These are phyloP conservation scores for Amblyjoppa proteus DNA, from an alignment of 2,888 invertebrate genomes.

Conservation along the genomic window DNA sequence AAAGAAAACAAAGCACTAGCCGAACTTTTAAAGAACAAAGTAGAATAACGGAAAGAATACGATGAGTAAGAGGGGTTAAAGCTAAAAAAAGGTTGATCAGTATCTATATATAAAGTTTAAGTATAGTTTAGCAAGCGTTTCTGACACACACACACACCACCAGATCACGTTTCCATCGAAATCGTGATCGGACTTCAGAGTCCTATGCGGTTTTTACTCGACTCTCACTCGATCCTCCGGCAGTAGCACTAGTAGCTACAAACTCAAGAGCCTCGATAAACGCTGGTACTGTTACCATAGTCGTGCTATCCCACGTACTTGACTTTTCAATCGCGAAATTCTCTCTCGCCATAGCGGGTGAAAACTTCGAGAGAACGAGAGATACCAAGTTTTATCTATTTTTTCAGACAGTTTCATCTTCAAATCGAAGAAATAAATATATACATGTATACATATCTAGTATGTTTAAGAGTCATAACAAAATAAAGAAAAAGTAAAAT, in stretches of 20 bases:
- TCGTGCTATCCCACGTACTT: conserved; percentile 32
- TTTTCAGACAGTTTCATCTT: too few species aligned
- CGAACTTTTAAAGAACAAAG: background rate
- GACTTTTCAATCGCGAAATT: conserved; percentile 63
- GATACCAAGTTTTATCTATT: too few species aligned
- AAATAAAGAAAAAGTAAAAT: too few species aligned
- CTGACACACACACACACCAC: conserved; percentile 29
- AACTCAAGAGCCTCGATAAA: background rate
- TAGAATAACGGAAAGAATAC: background rate
- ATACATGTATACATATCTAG: too few species aligned
- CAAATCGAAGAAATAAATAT: too few species aligned
- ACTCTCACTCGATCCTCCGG: conserved; percentile 7
- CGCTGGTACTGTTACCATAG: background rate
- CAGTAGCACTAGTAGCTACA: background rate
- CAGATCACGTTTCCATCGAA: conserved; percentile 63
- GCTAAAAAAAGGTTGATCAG: background rate
- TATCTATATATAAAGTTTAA: conserved; percentile 41
- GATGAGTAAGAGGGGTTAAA: background rate
- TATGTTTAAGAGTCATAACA: too few species aligned
- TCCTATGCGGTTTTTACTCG: conserved; percentile 49
- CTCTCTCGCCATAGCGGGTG: conserved; percentile 37
- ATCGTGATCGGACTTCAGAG: conserved; percentile 64
- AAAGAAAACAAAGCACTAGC: background rate
- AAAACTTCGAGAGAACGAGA: background rate
- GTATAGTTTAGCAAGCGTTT: conserved; percentile 52